Conservation (phyloP, 1,140 invertebrate species). For the Gonioctena quinquepunctata region DNA sequence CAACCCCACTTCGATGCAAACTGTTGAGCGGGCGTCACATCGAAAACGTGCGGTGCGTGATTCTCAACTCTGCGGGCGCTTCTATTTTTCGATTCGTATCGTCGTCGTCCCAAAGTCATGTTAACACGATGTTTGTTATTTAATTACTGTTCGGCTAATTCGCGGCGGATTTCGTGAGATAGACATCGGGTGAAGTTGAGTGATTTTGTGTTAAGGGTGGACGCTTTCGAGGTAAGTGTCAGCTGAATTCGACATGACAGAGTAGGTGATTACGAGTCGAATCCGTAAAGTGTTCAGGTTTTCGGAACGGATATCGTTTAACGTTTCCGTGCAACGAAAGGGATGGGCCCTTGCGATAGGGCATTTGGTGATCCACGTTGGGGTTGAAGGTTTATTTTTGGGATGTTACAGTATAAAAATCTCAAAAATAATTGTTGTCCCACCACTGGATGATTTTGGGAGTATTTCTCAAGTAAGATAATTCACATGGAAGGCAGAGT, state of each 20-base stretch:
- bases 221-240: background rate
- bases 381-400: too few species aligned
- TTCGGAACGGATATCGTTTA: background rate
- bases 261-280: too few species aligned
- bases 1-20: constrained; percentile 52
- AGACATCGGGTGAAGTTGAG: constrained; percentile 17
- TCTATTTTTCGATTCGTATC: constrained; percentile 2
- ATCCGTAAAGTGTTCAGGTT: background rate
- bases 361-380: too few species aligned
- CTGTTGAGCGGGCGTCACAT: constrained; percentile 37
- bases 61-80: background rate
- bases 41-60: constrained; percentile 10
- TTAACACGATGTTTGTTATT: constrained; percentile 39
- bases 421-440: too few species aligned
- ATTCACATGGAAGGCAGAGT: too few species aligned
- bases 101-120: constrained; percentile 26
- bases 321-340: too few species aligned
- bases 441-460: too few species aligned
- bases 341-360: too few species aligned
- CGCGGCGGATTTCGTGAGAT: constrained; percentile 29
- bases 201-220: constrained; percentile 2
- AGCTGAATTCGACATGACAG: background rate
- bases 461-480: too few species aligned
- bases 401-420: too few species aligned
- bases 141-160: constrained; percentile 39